A percentile compares a stretch with the other conserved stretches of the same genome.
Evolutionary conservation across 2,113 vertebrate genomes (phyloP).

Genomic region (Ptyas mucosa): DNA sequence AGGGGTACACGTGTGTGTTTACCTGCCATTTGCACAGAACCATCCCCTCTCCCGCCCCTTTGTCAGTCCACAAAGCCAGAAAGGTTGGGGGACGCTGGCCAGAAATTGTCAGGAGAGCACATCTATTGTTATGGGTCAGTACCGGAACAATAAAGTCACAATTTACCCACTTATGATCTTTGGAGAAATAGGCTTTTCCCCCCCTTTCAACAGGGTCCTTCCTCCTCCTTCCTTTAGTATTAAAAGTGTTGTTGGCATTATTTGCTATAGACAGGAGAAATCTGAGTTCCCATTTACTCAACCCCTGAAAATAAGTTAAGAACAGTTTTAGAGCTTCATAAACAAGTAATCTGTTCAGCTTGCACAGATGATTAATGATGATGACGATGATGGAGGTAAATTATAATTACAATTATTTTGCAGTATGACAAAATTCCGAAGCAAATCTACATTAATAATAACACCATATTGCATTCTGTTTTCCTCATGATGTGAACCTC

Average conservation of each 20-base stretch:
- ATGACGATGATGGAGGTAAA: not conserved
- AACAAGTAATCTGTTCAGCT: not conserved
- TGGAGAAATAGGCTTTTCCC: not conserved
- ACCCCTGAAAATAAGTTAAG: not conserved
- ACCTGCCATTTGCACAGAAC: too few species aligned
- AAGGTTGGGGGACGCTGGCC: not conserved
- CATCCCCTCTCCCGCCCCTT: too few species aligned
- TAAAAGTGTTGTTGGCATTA: not conserved
- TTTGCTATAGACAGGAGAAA: not conserved
- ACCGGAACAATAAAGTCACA: not conserved
- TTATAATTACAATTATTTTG: not conserved
- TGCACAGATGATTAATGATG: not conserved
- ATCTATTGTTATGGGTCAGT: not conserved
- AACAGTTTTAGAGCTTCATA: not conserved
- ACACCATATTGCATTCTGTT: not conserved
- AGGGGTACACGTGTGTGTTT: too few species aligned
- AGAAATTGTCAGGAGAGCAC: not conserved
- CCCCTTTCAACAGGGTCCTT: not conserved
- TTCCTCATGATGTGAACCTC: not conserved
- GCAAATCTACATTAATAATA: not conserved
- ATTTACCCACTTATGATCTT: not conserved
- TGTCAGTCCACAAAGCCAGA: not conserved
- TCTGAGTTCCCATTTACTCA: not conserved
- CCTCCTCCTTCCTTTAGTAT: not conserved
- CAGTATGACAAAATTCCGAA: not conserved